A percentile compares a stretch with the other conserved stretches of the same genome.
Evolutionary conservation across 2,113 vertebrate genomes (phyloP).

Genomic region (Chaetodon auriga): DNA sequence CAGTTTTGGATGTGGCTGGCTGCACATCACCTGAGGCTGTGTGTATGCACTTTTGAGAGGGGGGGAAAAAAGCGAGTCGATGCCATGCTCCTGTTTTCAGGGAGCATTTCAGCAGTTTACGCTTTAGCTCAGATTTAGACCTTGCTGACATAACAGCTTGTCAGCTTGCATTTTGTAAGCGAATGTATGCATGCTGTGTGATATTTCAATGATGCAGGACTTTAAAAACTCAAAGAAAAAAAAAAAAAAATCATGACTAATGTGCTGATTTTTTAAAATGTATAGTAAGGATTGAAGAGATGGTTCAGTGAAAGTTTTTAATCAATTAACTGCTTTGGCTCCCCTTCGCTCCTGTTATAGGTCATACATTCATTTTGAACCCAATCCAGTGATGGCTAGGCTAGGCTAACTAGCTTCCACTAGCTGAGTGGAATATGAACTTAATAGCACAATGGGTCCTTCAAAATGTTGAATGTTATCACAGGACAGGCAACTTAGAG

Average conservation of each 20-base stretch:
- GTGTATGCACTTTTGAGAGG: conserved; percentile 45
- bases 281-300: not conserved
- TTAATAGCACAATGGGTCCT: too few relatives aligned
- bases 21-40: conserved; percentile 56
- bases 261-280: not conserved
- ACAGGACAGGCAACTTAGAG: too few relatives aligned
- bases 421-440: too few relatives aligned
- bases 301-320: not conserved
- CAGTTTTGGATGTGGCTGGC: conserved; percentile 29
- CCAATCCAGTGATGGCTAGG: too few relatives aligned
- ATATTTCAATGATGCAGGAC: conserved; percentile 8
- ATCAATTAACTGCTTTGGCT: not conserved
- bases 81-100: conserved; percentile 24
- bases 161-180: conserved; percentile 25
- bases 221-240: conserved; percentile 4
- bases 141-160: conserved; percentile 43
- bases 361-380: not conserved
- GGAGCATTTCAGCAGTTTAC: conserved; percentile 41
- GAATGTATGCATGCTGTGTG: conserved; percentile 6
- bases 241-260: not conserved
- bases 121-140: conserved; percentile 12
- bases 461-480: too few relatives aligned
- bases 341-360: not conserved
- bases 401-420: too few relatives aligned
- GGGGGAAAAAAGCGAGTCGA: conserved; percentile 22